phyloP scores from a whole-genome alignment of 2,888 invertebrate species.

The Antheraea yamamai region DNA sequence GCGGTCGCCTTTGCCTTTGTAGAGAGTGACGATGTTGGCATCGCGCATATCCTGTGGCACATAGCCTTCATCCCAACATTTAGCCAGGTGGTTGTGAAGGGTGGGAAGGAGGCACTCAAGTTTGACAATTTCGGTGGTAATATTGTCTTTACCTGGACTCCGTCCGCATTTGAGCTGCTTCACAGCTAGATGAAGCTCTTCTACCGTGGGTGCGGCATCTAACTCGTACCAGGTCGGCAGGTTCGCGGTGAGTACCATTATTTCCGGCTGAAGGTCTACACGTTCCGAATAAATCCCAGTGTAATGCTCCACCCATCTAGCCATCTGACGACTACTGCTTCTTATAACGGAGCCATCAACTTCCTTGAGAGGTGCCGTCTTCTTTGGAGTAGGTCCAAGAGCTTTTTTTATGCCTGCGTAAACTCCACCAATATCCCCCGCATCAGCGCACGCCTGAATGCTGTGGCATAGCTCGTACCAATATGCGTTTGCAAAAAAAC shows the following conservation, averaged over 20 bases:
- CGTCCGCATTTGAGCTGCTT: background rate
- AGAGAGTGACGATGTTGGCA: background rate
- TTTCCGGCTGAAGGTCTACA: background rate
- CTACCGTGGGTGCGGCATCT: background rate
- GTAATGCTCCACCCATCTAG: constrained; percentile 4
- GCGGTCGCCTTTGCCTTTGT: background rate
- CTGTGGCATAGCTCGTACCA: too few relatives aligned
- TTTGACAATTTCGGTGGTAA: background rate
- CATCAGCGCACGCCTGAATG: too few relatives aligned
- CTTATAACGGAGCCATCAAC: background rate
- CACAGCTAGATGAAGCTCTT: background rate
- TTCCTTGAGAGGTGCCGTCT: background rate
- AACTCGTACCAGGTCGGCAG: background rate
- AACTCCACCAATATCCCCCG: background rate
- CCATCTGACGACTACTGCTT: background rate
- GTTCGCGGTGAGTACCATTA: background rate
- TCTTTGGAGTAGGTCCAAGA: background rate
- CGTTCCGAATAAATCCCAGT: background rate
- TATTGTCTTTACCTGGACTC: background rate
- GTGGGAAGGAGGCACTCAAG: background rate
- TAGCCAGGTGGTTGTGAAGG: background rate
- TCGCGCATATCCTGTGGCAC: background rate
- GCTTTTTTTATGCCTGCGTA: background rate
- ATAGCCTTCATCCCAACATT: background rate
- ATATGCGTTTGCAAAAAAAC: background rate